phyloP scores from a whole-genome alignment of 2,113 vertebrate species.

The Protobothrops mucrosquamatus region DNA sequence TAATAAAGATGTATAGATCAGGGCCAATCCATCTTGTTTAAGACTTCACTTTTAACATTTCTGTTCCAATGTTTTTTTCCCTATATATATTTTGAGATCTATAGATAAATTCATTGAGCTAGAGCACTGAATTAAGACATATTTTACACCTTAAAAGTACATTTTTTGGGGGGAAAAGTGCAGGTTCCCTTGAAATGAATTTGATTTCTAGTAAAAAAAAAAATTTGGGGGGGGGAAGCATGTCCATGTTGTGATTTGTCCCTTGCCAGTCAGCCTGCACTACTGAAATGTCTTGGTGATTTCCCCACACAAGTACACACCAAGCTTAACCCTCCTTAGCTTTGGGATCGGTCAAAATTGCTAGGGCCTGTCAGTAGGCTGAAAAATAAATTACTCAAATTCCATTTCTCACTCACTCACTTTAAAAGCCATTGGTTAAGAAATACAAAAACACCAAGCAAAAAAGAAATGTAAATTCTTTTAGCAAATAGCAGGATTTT shows the following conservation, averaged over 20 bases:
- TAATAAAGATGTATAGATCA: background rate
- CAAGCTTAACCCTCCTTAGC: background rate
- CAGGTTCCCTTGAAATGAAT: background rate
- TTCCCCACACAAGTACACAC: background rate
- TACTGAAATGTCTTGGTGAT: background rate
- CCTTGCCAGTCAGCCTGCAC: background rate
- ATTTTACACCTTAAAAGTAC: background rate
- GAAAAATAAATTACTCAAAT: background rate
- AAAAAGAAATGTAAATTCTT: background rate
- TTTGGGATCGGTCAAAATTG: background rate
- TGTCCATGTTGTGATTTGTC: background rate
- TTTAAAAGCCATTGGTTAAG: background rate
- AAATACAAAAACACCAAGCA: background rate
- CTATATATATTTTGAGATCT: background rate
- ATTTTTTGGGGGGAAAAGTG: background rate
- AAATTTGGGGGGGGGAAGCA: background rate
- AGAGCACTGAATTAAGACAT: background rate
- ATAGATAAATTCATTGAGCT: background rate
- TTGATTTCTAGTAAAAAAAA: background rate
- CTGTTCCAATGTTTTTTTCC: background rate
- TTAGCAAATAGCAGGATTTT: background rate
- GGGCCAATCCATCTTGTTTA: background rate
- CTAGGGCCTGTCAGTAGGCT: background rate
- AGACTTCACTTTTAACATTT: background rate
- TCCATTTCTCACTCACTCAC: background rate